Evolutionary conservation across 1,140 invertebrate species (phyloP).

Genomic region (Aphis craccivora): DNA sequence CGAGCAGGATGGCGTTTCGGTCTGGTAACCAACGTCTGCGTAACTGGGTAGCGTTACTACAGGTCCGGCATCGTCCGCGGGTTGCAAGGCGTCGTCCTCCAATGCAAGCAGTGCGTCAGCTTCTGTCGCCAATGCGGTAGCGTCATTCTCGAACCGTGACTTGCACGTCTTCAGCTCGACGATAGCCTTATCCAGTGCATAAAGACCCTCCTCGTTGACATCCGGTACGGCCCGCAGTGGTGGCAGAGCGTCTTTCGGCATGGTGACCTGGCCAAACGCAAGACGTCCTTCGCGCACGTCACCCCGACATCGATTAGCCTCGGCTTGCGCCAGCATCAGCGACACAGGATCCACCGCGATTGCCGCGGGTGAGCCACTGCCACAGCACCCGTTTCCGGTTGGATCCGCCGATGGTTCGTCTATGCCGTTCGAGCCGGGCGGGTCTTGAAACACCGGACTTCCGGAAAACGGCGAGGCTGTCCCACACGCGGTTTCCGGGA

Average conservation of each 20-base stretch:
- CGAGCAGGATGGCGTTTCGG: neutral
- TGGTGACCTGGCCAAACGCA: neutral
- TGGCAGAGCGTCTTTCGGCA: neutral
- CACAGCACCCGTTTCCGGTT: neutral
- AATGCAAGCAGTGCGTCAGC: neutral
- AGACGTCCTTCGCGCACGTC: neutral
- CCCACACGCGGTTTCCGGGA: neutral
- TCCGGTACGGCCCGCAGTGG: neutral
- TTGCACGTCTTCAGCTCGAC: conserved; percentile 14
- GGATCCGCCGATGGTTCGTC: neutral
- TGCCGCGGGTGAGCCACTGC: neutral
- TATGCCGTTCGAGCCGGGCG: neutral
- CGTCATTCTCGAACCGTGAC: neutral
- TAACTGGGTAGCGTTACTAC: neutral
- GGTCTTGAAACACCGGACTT: neutral
- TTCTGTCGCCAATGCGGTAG: neutral
- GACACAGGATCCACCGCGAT: neutral
- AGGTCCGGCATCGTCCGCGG: neutral
- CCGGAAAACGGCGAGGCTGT: neutral
- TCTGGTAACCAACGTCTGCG: conserved; percentile 14
- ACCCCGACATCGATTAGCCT: neutral
- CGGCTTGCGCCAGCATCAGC: conserved; percentile 18
- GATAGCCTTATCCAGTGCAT: conserved; percentile 17
- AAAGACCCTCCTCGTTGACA: conserved; percentile 16
- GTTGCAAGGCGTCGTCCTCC: neutral